Percentiles rank a stretch among this genome's conserved stretches.
Conservation (phyloP, 2,113 vertebrate genomes). For the Microcebus griseorufus region DNA sequence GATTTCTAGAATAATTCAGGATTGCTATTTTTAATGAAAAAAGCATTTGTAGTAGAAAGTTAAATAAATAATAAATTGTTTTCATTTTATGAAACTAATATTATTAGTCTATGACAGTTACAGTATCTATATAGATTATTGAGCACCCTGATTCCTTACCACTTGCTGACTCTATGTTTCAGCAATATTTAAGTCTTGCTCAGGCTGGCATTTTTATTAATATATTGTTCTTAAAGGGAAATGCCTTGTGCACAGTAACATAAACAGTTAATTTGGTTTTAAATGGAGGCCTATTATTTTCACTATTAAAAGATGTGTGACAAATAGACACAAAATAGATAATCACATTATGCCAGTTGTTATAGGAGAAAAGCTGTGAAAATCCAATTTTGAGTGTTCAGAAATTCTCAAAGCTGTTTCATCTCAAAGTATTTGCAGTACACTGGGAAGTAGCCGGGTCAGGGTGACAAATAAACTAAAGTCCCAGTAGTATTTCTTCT, state of each 20-base stretch:
- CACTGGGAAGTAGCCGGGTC: background rate
- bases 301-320: background rate
- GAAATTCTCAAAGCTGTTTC: background rate
- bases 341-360: background rate
- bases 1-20: background rate
- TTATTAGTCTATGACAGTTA: background rate
- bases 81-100: background rate
- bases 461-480: background rate
- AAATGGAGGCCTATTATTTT: background rate
- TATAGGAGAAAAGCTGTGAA: background rate
- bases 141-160: background rate
- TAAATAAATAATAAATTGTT: background rate
- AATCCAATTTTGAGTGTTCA: background rate
- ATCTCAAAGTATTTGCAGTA: background rate
- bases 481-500: background rate
- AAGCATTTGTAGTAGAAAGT: background rate
- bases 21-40: background rate
- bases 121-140: background rate
- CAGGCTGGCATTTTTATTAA: background rate
- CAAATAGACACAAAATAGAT: background rate
- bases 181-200: background rate
- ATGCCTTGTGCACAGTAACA: background rate
- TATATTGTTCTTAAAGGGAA: background rate
- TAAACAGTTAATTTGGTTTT: background rate
- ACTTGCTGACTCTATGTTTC: background rate